Conservation (phyloP, 2,888 invertebrate species). For the Hololepta plana region DNA sequence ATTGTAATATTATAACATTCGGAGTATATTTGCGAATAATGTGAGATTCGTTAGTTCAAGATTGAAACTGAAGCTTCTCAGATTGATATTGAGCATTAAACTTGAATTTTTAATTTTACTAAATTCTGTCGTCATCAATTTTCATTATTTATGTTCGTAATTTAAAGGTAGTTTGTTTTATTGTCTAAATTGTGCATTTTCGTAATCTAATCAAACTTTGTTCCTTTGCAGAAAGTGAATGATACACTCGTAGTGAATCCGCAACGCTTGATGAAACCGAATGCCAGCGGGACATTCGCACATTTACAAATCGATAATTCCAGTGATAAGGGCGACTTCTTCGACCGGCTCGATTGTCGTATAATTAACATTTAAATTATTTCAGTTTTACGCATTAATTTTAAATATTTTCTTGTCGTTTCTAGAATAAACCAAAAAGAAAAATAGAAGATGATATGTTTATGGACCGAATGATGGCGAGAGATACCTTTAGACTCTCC, state of each 20-base stretch:
- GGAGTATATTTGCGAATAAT: too few species aligned
- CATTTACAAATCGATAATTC: conserved; percentile 37
- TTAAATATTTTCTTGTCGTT: background rate
- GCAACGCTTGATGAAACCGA: conserved; percentile 58
- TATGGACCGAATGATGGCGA: too few species aligned
- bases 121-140: background rate
- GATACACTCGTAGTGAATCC: conserved; percentile 75
- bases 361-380: too few species aligned
- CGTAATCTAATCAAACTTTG: background rate
- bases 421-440: background rate
- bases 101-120: conserved; percentile 1
- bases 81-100: too few species aligned
- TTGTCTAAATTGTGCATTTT: background rate
- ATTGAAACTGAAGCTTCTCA: too few species aligned
- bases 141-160: too few species aligned
- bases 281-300: conserved; percentile 60
- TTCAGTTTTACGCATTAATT: too few species aligned
- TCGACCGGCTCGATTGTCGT: too few species aligned
- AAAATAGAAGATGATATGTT: background rate
- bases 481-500: conserved; percentile 7
- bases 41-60: too few species aligned
- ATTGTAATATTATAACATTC: background rate
- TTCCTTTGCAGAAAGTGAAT: conserved; percentile 45
- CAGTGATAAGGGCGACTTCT: too few species aligned
- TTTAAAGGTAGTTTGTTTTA: too few species aligned